phyloP scores from a whole-genome alignment of 1,140 invertebrate genomes.

The Ephestia elutella region DNA sequence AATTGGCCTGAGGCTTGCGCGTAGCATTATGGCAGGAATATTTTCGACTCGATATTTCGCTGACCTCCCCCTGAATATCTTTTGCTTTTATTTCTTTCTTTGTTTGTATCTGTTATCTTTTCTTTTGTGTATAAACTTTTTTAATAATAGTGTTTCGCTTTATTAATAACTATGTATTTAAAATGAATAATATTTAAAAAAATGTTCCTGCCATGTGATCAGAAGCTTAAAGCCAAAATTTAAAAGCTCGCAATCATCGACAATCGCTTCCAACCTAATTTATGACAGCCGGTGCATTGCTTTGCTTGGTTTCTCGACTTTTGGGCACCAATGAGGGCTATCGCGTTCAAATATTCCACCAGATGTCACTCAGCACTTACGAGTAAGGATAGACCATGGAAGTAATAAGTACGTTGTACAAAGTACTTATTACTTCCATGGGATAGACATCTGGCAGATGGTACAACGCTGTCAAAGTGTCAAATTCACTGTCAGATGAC shows the following conservation, averaged over 20 bases:
- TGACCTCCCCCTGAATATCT: not conserved
- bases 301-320: conserved; percentile 29
- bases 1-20: conserved; percentile 3
- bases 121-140: too few relatives aligned
- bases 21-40: conserved; percentile 37
- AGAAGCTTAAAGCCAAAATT: conserved; percentile 10
- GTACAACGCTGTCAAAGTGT: too few relatives aligned
- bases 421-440: too few relatives aligned
- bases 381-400: too few relatives aligned
- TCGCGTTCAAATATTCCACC: too few relatives aligned
- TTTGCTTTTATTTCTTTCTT: not conserved
- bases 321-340: conserved; percentile 4
- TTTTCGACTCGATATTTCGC: conserved; percentile 13
- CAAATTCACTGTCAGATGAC: too few relatives aligned
- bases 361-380: too few relatives aligned
- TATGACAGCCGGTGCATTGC: conserved; percentile 27
- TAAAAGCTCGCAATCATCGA: conserved; percentile 6
- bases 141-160: too few relatives aligned
- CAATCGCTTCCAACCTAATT: conserved; percentile 12
- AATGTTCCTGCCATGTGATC: conserved; percentile 37
- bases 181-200: conserved; percentile 5
- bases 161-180: too few relatives aligned
- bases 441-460: too few relatives aligned
- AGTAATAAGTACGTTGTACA: too few relatives aligned
- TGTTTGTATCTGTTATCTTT: too few relatives aligned